Percentiles rank a stretch among this genome's conserved stretches.
These are phyloP conservation scores for Cavia porcellus DNA, from an alignment of 2,113 vertebrate genomes.

Conservation along the genomic window DNA sequence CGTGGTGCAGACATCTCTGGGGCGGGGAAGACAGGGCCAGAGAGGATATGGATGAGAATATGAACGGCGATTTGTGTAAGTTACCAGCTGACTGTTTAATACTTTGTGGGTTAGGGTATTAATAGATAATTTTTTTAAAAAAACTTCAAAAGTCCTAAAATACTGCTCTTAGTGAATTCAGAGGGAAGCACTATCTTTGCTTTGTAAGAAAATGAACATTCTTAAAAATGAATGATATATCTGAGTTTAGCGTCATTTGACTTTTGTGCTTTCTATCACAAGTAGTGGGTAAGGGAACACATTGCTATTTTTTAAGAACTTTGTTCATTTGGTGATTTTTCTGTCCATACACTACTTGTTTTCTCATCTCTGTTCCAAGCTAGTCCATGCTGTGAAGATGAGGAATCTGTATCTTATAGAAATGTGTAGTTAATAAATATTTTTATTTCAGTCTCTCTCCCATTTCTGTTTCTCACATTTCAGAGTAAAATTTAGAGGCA, in stretches of 20 bases:
- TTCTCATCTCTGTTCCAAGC: not conserved
- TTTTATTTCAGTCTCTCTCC: not conserved
- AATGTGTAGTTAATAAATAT: not conserved
- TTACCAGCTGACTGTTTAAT: not conserved
- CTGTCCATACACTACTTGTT: not conserved
- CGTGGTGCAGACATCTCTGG: not conserved
- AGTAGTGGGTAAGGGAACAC: not conserved
- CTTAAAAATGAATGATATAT: not conserved
- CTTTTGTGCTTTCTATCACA: not conserved
- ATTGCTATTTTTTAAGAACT: not conserved
- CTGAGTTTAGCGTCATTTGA: conserved; percentile 13
- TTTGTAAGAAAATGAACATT: not conserved
- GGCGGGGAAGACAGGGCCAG: rapidly evolving
- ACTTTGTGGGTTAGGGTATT: not conserved
- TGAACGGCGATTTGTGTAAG: not conserved
- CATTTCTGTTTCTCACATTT: not conserved
- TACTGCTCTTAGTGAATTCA: conserved; percentile 6
- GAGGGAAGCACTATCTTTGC: not conserved
- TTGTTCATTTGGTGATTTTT: not conserved
- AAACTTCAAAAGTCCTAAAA: not conserved
- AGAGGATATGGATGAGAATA: not conserved
- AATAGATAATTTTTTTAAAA: not conserved
- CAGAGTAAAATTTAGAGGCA: conserved; percentile 77
- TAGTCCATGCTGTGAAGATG: not conserved
- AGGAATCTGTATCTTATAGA: not conserved